These are phyloP conservation scores for Amblyornis subalaris DNA, from an alignment of 2,113 vertebrate genomes.

Conservation along the genomic window DNA sequence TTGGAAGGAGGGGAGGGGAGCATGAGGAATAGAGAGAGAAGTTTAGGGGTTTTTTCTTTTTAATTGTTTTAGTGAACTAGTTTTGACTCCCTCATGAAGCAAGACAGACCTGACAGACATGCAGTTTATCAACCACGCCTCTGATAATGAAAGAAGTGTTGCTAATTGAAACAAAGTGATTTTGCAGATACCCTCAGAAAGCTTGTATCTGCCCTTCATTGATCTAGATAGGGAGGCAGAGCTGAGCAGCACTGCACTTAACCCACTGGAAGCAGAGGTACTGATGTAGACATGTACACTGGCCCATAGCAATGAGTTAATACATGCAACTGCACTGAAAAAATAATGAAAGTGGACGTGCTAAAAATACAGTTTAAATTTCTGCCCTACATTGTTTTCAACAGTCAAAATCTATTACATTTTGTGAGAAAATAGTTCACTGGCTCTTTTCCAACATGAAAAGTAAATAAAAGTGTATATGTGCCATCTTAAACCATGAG, in stretches of 20 bases:
- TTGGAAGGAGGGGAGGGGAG: background rate
- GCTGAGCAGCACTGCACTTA: background rate
- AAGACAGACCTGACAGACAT: background rate
- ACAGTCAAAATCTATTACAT: background rate
- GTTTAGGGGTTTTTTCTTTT: background rate
- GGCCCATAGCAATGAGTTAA: background rate
- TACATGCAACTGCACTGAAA: background rate
- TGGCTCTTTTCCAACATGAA: background rate
- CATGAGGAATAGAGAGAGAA: background rate
- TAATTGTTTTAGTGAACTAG: background rate
- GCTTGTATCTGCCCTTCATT: background rate
- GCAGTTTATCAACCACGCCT: background rate
- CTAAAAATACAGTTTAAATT: background rate
- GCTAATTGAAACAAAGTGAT: background rate
- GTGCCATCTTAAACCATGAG: background rate
- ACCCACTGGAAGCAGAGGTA: background rate
- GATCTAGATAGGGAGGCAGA: background rate
- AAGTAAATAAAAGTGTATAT: background rate
- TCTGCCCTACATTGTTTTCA: background rate
- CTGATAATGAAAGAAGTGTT: background rate
- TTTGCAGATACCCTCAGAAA: background rate
- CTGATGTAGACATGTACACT: background rate
- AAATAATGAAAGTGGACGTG: background rate
- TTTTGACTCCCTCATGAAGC: background rate
- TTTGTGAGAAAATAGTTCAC: background rate